phyloP scores from a whole-genome alignment of 2,113 vertebrate genomes.

The Microtus montanus region DNA sequence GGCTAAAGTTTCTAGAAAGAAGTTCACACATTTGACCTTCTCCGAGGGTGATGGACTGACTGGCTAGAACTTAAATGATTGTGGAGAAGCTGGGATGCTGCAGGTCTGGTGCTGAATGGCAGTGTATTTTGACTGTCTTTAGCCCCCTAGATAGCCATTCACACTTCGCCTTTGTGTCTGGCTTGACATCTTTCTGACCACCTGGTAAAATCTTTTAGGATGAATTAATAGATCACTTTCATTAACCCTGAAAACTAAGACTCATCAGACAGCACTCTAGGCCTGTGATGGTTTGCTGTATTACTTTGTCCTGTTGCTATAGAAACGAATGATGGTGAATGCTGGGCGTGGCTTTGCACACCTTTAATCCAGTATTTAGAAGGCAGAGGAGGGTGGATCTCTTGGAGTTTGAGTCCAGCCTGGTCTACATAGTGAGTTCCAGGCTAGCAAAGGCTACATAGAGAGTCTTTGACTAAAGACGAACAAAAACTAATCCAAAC shows the following conservation, averaged over 20 bases:
- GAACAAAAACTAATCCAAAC: background rate
- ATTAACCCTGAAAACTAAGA: background rate
- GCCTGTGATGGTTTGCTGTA: background rate
- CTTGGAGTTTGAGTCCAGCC: background rate
- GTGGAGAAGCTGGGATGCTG: background rate
- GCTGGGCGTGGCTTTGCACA: background rate
- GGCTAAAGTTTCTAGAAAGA: background rate
- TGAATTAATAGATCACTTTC: background rate
- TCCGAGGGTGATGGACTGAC: background rate
- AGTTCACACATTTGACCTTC: background rate
- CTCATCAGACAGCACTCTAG: background rate
- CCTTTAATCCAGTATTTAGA: background rate
- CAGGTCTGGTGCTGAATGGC: background rate
- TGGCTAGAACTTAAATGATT: background rate
- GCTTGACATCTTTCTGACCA: background rate
- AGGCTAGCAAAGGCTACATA: background rate
- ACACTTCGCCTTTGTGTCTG: background rate
- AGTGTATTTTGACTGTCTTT: background rate
- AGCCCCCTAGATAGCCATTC: background rate
- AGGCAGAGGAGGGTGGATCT: background rate
- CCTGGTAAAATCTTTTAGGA: background rate
- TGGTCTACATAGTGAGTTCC: background rate
- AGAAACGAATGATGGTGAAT: background rate
- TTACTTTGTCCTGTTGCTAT: background rate
- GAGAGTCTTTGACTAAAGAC: background rate